These are phyloP conservation scores for Ia io DNA, from an alignment of 2,113 vertebrate genomes.

Conservation along the genomic window DNA sequence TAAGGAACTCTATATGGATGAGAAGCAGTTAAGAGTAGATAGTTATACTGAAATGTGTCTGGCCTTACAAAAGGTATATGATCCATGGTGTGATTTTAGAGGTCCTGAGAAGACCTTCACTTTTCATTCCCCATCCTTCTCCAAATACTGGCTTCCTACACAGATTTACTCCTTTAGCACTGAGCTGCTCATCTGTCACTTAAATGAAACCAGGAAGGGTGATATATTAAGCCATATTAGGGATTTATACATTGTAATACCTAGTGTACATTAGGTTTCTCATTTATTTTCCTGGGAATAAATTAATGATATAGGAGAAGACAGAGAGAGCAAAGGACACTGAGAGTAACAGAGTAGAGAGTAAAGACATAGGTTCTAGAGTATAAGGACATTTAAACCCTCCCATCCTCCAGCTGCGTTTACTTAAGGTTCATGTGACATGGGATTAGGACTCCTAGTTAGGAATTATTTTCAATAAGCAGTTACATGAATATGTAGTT, in stretches of 20 bases:
- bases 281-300: constrained; percentile 58
- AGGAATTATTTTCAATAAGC: constrained; percentile 17
- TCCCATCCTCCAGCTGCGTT: neutral
- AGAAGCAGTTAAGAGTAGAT: neutral
- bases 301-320: neutral
- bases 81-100: neutral
- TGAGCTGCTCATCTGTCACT: constrained; percentile 23
- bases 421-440: neutral
- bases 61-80: neutral
- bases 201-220: constrained; percentile 51
- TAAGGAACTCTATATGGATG: neutral
- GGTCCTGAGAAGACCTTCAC: neutral
- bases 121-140: neutral
- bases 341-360: neutral
- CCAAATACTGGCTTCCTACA: neutral
- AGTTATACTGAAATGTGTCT: neutral
- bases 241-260: constrained; percentile 62
- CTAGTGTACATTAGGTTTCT: constrained; percentile 59
- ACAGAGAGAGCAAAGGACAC: neutral
- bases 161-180: neutral
- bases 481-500: neutral
- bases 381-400: neutral
- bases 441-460: neutral
- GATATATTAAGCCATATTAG: constrained; percentile 73
- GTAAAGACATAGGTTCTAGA: neutral